These are phyloP conservation scores for Hycleus phaleratus DNA, from an alignment of 1,140 invertebrate genomes.

Conservation along the genomic window DNA sequence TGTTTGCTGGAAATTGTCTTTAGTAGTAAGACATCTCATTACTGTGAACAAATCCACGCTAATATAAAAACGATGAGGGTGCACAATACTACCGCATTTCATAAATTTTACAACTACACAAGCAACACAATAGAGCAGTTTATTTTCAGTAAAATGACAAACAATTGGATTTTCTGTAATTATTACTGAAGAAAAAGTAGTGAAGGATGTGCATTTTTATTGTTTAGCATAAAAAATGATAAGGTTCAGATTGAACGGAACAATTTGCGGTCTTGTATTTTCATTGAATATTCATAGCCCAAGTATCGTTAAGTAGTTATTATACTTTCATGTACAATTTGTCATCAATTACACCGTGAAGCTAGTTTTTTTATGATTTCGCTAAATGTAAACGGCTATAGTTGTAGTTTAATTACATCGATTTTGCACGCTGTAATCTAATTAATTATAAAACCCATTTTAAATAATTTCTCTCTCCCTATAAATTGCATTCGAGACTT, in stretches of 20 bases:
- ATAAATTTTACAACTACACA: too few relatives aligned
- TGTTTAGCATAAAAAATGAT: too few relatives aligned
- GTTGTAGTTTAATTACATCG: background rate
- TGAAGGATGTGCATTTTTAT: too few relatives aligned
- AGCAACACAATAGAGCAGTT: too few relatives aligned
- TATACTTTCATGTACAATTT: slow-evolving; percentile 3
- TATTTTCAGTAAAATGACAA: too few relatives aligned
- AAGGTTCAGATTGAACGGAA: too few relatives aligned
- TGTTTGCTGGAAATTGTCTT: slow-evolving; percentile 22
- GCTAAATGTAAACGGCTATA: slow-evolving; percentile 6
- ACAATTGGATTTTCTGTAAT: too few relatives aligned
- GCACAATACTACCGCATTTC: background rate
- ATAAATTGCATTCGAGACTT: too few relatives aligned
- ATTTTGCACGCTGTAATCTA: slow-evolving; percentile 11
- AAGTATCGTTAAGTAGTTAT: background rate
- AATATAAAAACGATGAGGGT: slow-evolving; percentile 22
- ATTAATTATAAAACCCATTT: slow-evolving; percentile 1
- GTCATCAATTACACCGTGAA: slow-evolving; percentile 8
- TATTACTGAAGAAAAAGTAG: too few relatives aligned
- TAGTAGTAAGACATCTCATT: slow-evolving; percentile 22
- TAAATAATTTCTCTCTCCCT: too few relatives aligned
- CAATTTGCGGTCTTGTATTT: too few relatives aligned
- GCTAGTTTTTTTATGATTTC: background rate
- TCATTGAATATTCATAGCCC: too few relatives aligned
- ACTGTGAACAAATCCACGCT: slow-evolving; percentile 20